Evolutionary conservation across 2,888 invertebrate genomes (phyloP).

Genomic region (Busseola fusca): DNA sequence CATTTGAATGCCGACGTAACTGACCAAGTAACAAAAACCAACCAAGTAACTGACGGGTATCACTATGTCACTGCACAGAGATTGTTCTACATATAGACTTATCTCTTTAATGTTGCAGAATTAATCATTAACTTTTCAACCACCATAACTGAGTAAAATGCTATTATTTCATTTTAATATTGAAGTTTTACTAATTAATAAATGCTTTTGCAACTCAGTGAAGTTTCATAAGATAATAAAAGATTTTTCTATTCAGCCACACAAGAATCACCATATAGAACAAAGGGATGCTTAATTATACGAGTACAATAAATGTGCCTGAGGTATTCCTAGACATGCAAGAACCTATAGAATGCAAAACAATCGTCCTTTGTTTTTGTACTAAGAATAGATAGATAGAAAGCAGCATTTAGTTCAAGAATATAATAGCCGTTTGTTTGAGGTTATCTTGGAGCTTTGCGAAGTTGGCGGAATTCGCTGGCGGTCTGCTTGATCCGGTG

Average conservation of each 20-base stretch:
- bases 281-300: slow-evolving; percentile 7
- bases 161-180: not conserved
- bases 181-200: not conserved
- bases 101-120: too few species aligned
- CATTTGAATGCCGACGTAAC: not conserved
- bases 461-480: not conserved
- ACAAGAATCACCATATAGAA: slow-evolving; percentile 3
- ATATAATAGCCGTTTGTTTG: slow-evolving; percentile 8
- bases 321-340: slow-evolving; percentile 44
- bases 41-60: not conserved
- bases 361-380: slow-evolving; percentile 45
- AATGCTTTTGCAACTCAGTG: not conserved
- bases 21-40: too few species aligned
- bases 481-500: not conserved
- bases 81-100: not conserved
- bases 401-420: slow-evolving; percentile 27
- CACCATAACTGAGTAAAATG: not conserved
- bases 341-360: slow-evolving; percentile 41
- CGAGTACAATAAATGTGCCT: slow-evolving; percentile 22
- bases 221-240: not conserved
- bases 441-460: slow-evolving; percentile 27
- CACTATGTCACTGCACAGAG: not conserved
- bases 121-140: not conserved
- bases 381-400: slow-evolving; percentile 33
- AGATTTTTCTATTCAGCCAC: not conserved